Percentiles rank a stretch among this genome's conserved stretches.
Conservation (phyloP, 2,888 invertebrate species). For the Ormyrus labotus region DNA sequence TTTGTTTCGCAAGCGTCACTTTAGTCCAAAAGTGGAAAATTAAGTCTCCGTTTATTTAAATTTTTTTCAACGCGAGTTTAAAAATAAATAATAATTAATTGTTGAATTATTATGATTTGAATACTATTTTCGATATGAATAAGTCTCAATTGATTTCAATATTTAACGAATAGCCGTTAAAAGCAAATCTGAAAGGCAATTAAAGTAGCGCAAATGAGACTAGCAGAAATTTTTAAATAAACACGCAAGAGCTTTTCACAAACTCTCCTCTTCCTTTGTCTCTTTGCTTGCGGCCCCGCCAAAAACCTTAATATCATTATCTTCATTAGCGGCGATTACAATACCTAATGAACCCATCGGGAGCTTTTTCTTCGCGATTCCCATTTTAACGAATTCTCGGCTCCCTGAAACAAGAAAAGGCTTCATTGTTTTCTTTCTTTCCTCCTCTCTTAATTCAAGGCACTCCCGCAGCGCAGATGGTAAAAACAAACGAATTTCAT, state of each 20-base stretch:
- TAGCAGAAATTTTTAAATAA: constrained; percentile 32
- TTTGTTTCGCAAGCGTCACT: too few species aligned
- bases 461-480: not conserved
- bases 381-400: constrained; percentile 27
- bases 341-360: constrained; percentile 74
- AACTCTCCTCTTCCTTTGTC: constrained; percentile 64
- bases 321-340: constrained; percentile 75
- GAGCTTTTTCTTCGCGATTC: constrained; percentile 56
- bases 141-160: too few species aligned
- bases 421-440: constrained; percentile 23
- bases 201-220: not conserved
- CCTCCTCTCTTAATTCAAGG: constrained; percentile 2
- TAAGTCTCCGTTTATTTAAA: too few species aligned
- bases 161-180: too few species aligned
- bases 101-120: too few species aligned
- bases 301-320: constrained; percentile 74
- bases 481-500: constrained; percentile 5
- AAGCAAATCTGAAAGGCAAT: not conserved
- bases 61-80: too few species aligned
- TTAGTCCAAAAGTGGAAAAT: too few species aligned
- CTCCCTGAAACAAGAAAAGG: constrained; percentile 19
- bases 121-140: too few species aligned
- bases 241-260: constrained; percentile 44
- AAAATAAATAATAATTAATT: too few species aligned
- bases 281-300: constrained; percentile 56